Evolutionary conservation across 2,888 invertebrate genomes (phyloP), one percentile per base, ranked within the genome.

Genomic region (Caenorhabditis angaria): DNA sequence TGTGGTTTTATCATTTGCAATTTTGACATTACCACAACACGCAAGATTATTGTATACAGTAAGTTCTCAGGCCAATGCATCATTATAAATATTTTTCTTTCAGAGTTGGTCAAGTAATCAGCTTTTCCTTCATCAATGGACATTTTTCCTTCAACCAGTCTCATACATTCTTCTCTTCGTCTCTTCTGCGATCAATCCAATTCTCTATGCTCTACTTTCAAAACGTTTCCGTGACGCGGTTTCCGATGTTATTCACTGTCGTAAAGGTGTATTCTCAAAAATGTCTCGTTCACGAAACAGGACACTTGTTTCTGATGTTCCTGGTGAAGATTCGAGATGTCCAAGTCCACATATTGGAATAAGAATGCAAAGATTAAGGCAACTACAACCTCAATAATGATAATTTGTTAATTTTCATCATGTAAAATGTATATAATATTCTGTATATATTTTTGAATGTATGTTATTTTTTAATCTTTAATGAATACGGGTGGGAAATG

Each of bases 1-100:
- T 29, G 93, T 95, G 57, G 94, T 95, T 58, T 90, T 93, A 78
- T 92, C 93, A 61, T 95, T 95, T 88, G 94, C 94, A 20, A 87
- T 94, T 47, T 94, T 94, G 89, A 94, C 94, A 88, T 89, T 95
- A 73, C 95, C 95, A 0, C 93, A 93, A 89, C 94, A 95, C 89
- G 93, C 92, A 0, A 91, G 94, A 22, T 64, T 85, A 25, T 65
- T 84, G 10, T 70, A 77, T 54, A 59, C 75, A 65, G 83, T 83
- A 27, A 61, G 78, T 61, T 27, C 28, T 22, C 60, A 65, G 2
- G 18, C 32, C 50, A 56, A 10, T 55, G 8, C 27, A 51, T 27
- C 48, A 53, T 41, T 47, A 61, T 22, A 59, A 27, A 41, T 28
- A 6, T 22, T 41, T 41, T 41, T 14, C 8, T 78, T 74, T 67